Evolutionary conservation across 2,888 invertebrate genomes (phyloP), one percentile per base, ranked within the genome.

Genomic region (Rotaria sp.): DNA sequence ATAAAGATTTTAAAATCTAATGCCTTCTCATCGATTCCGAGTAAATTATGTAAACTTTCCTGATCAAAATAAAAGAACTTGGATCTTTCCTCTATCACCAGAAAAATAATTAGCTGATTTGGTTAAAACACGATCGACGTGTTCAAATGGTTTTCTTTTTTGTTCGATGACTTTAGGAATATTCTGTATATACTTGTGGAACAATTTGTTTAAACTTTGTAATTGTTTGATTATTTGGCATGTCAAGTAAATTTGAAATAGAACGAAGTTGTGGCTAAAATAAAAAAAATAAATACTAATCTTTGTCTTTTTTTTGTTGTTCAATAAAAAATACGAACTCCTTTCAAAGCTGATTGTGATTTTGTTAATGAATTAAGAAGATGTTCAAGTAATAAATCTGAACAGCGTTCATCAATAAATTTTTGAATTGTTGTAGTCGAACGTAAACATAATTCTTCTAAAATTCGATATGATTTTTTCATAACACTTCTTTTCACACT

Each of bases 191-290:
- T 80, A 80, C 75, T 41, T 45, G 41, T 45, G 75, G 45, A 26
- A 80, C 11, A 80, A 80, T 80, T 80, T 38, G 38, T 80, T 80
- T 38, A 2, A 80, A 24, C 24, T 41, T 80, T 38, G 26, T 1
- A 26, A 80, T 11, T 80, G 75, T 45, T 80, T 80, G 75, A 45
- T 80, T 80, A 41, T 41, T 45, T 4, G 38, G 41, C 75, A 80
- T 80, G 13, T 80, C 75, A 38, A 80, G 38, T 80, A 80, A 80
- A 80, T 45, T 80, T 80, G 75, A 41, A 80, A 80, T 80, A 45
- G 45, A 80, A 24, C 75, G 75, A 80, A 80, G 24, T 80, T 80
- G 75, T 26, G 75, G 26, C 75, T 80, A 80, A n/a, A 45, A 80
- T 24, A 30, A 15, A 26, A 80, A 0, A 10, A 50, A 50, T 13